phyloP scores from a whole-genome alignment of 64 coral and sea anemone genomes.

The Anthopleura sola region DNA sequence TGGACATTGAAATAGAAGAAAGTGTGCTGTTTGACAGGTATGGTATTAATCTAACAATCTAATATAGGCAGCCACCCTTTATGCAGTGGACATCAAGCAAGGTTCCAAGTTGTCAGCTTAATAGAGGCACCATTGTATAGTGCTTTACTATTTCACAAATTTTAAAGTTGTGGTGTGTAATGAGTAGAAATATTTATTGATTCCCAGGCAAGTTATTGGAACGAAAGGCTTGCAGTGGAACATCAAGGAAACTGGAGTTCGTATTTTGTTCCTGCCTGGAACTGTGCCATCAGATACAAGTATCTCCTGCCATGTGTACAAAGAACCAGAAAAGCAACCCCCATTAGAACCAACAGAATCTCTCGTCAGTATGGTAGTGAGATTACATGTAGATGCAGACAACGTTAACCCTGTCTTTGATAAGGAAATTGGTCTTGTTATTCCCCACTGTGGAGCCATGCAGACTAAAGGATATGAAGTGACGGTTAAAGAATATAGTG shows the following conservation, averaged over 20 bases:
- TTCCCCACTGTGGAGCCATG: not conserved
- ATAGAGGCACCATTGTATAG: too few relatives aligned
- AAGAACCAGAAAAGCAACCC: not conserved
- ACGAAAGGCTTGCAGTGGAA: not conserved
- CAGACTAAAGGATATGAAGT: not conserved
- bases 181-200: not conserved
- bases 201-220: not conserved
- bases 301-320: not conserved
- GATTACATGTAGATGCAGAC: not conserved
- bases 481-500: not conserved
- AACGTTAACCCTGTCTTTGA: not conserved
- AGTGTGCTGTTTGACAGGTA: not conserved
- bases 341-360: not conserved
- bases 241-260: constrained; percentile 7
- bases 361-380: constrained; percentile 9
- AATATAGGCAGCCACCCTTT: too few relatives aligned
- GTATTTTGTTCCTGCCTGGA: not conserved
- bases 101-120: too few relatives aligned
- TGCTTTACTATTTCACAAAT: too few relatives aligned
- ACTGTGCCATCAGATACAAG: not conserved
- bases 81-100: too few relatives aligned
- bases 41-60: not conserved
- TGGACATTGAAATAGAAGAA: not conserved
- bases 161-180: too few relatives aligned
- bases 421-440: not conserved